Base-by-base conservation (phyloP, 2,888 invertebrate genomes). In the Drosophila parthenogenetica region DNA sequence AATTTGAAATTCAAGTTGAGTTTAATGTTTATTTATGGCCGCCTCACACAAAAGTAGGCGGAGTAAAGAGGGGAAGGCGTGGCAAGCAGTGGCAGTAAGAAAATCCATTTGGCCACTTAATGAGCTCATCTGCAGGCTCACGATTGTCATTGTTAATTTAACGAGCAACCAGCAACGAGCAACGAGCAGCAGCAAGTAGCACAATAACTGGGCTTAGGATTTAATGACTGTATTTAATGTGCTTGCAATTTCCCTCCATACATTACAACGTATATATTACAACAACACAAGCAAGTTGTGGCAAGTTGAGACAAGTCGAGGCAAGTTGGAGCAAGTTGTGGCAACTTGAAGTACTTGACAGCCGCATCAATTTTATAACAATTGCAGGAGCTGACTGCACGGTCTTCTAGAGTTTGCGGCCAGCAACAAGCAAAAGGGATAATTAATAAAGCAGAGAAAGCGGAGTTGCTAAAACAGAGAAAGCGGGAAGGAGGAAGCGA, bases 221-320 rank as follows among this genome's bases (percentile, higher is more conserved):
- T 74, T 74, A 72, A 74, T 67, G 68, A 77, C 51, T 67, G 58
- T 67, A 72, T 72, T 77, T 74, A 57, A 67, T 67, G 59, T 77
- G 74, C 67, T 63, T 77, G 55, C 73, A 61, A 51, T 57, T 54
- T 57, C 55, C 19, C 61, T 49, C 43, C 37, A 55, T 42, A 62
- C 22, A 63, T 39, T n/a, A 19, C 13, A 13, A 25, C 5, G 40
- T 3, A 61, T 25, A 53, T 1, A 14, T 53, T n/a, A 42, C 22
- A 29, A 5, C 11, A 16, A 16, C 11, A 37, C 45, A 29, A 25
- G 17, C 13, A 16, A 8, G 29, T 49, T 17, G 29, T 10, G 19
- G 2, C 46, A 55, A 43, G 11, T 39, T 19, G 19, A 29, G 29
- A 8, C 29, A 29, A 29, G 29, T 29, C 11, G 32, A 35, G 22